Base-by-base conservation (phyloP, 2,113 vertebrate genomes). In the Astatotilapia flaviijosephi region DNA sequence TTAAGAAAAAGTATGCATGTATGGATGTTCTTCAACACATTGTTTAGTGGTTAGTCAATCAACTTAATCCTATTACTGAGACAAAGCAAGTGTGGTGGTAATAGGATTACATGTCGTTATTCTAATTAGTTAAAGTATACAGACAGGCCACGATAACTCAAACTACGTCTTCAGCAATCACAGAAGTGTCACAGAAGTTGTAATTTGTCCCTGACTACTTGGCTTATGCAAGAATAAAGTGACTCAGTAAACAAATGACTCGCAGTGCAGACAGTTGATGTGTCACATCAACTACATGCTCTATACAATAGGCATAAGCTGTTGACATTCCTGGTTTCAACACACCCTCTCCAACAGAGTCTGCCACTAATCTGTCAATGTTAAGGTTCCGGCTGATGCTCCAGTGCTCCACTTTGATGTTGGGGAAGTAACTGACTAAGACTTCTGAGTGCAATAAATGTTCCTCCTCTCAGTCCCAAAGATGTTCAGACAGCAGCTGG, bases 371-470 rank as follows among this genome's bases (percentile, higher is more conserved):
- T 35, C 53, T 54, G 54, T 81, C 40, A 5, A 28, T 55, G 15
- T 77, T 77, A 31, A 28, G 26, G 15, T 31, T 77, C 70, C 90
- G 87, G 88, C 82, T 94, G 89, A 94, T 88, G 26, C 51, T 60
- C 35, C 70, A 37, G 51, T 47, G 82, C 79, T 80, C 80, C 70
- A 40, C 86, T 35, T 1, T 53, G 15, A 83, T 53, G 81, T 60
- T 91, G 53, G 90, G 94, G 91, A 94, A 95, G 89, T 93, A 62
- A 35, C 70, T 91, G 77, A 84, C n/a, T 79, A 65, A 80, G 82
- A 90, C 26, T 86, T 85, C 65, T 89, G 58, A 86, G 62, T 62
- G 42, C 47, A 53, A 79, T 56, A 47, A 82, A 84, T 80, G 68
- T 85, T 85, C 28, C 21, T 80, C 79, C 58, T 81, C 23, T 77